Evolutionary conservation across 2,113 vertebrate species (phyloP), one percentile per base, ranked within the genome.

Genomic region (Ardeotis arabs): DNA sequence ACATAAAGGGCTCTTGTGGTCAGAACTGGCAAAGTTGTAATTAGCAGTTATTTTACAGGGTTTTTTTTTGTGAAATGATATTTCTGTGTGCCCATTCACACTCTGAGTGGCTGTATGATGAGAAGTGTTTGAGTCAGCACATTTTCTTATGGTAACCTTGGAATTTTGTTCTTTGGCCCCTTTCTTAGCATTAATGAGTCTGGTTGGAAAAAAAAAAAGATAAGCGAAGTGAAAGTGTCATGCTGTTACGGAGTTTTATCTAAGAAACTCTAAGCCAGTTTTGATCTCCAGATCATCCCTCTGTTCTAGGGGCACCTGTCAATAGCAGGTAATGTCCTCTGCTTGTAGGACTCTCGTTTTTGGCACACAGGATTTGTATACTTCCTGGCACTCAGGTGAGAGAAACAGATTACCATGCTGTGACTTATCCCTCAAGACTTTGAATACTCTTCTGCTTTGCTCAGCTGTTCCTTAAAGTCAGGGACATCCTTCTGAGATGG

Each of bases 131-230:
- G n/a, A 67, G 73, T 81, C 47, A 33, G 47, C 12, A 4, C 28
- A 24, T 64, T 89, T 92, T 91, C 28, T 49, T 75, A 33, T 2
- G 9, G 15, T 63, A 75, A 47, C 35, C 50, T 52, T 84, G 84
- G 66, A 82, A 68, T 94, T 72, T 78, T 66, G 81, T 81, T 87
- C 84, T 95, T 87, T 93, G 90, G 28, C 53, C 70, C 7, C 14
- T 91, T 89, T 45, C 58, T 93, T 87, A 64, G 41, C 7, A 12
- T 84, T 82, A 79, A 75, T 76, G 33, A 50, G 19, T 23, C 77
- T 85, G 18, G 7, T 15, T 60, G 45, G 44, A 63, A n/a, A n/a
- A n/a, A n/a, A 35, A 59, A 59, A 35, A 58, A 28, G 37, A 28
- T 29, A 64, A 80, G 25, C 1, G 0, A 82, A 78, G 53, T 53